phyloP scores from a whole-genome alignment of 1,140 invertebrate species.

The Micrasema minimum region DNA sequence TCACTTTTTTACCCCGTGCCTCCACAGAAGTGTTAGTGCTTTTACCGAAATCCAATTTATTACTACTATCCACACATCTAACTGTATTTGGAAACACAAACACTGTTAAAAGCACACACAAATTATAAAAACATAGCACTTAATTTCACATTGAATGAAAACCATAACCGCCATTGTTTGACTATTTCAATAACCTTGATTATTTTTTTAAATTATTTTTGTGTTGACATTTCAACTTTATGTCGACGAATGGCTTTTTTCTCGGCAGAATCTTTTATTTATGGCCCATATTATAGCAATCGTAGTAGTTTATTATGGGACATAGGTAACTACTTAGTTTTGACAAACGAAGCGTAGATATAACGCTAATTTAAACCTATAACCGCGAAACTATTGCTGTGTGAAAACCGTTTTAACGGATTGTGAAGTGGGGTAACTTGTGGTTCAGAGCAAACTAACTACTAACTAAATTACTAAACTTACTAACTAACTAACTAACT shows the following conservation, averaged over 20 bases:
- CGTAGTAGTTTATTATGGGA: not conserved
- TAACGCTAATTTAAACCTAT: conserved; percentile 37
- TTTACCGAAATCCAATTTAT: too few species aligned
- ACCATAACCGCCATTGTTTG: not conserved
- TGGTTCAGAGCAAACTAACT: too few species aligned
- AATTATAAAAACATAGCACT: not conserved
- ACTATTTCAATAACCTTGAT: too few species aligned
- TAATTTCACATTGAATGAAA: not conserved
- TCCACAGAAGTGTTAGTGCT: conserved; percentile 2
- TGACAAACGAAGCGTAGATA: conserved; percentile 22
- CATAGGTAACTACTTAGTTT: conserved; percentile 34
- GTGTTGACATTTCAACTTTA: conserved; percentile 12
- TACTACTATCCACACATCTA: not conserved
- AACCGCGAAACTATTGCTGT: not conserved
- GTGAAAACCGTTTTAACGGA: not conserved
- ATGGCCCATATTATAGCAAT: not conserved
- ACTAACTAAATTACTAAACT: too few species aligned
- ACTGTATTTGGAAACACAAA: not conserved
- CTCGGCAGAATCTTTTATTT: conserved; percentile 15
- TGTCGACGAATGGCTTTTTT: conserved; percentile 8
- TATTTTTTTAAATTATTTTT: too few species aligned
- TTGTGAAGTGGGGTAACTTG: not conserved
- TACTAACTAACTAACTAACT: too few species aligned
- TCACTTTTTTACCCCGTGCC: not conserved
- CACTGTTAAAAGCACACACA: not conserved